Conservation (phyloP, 37 sponge, comb jelly and placozoan species). For the Axinella damicornis region DNA sequence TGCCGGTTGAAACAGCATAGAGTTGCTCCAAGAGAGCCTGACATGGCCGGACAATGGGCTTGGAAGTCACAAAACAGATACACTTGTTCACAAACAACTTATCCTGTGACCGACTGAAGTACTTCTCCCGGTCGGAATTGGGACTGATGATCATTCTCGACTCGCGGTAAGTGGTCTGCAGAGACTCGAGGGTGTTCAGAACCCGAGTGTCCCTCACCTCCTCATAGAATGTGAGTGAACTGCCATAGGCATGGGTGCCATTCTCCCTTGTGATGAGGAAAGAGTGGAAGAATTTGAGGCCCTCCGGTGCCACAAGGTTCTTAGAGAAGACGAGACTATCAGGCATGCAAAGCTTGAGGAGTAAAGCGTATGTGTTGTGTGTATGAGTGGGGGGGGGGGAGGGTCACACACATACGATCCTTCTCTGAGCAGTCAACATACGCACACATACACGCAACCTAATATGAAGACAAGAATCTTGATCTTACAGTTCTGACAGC, state of each 20-base stretch:
- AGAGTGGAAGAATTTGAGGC: conserved; percentile 64
- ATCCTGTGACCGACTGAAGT: conserved; percentile 15
- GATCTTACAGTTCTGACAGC: conserved; percentile 70
- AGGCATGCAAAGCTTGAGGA: conserved; percentile 83
- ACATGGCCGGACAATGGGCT: conserved; percentile 56
- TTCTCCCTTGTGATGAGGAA: conserved; percentile 91
- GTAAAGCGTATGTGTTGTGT: not conserved
- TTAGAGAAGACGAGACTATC: conserved; percentile 71
- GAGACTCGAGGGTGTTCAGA: conserved; percentile 50
- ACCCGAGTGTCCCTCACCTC: conserved; percentile 21
- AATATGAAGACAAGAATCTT: too few species aligned
- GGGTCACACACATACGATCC: too few species aligned
- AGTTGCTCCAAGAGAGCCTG: conserved; percentile 67
- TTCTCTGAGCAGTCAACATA: too few species aligned
- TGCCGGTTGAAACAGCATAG: conserved; percentile 49
- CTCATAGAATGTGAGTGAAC: conserved; percentile 76
- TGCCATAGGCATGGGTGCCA: conserved; percentile 76
- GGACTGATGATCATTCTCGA: not conserved
- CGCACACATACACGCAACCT: too few species aligned
- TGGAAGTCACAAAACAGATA: conserved; percentile 64
- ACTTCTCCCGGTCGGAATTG: conserved; percentile 13
- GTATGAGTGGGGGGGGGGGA: too few species aligned
- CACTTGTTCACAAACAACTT: conserved; percentile 66
- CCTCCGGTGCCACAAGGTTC: conserved; percentile 22
- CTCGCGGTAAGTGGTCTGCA: conserved; percentile 44